phyloP scores from a whole-genome alignment of 2,888 invertebrate genomes.

The Heliconius ethilla region DNA sequence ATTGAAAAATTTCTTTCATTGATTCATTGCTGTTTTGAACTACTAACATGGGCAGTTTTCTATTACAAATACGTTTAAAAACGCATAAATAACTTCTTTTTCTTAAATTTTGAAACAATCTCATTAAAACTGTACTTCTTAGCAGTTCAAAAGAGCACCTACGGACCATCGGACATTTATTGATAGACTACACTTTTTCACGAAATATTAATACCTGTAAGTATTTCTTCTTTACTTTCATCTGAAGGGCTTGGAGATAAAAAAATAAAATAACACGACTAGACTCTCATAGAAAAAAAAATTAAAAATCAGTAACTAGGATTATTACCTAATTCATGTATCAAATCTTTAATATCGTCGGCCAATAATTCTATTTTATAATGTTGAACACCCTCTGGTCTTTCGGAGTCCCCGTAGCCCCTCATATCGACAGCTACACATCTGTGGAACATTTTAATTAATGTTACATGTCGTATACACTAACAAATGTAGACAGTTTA shows the following conservation, averaged over 20 bases:
- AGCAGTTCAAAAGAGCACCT: too few relatives aligned
- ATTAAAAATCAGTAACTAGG: neutral
- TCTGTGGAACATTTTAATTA: constrained; percentile 65
- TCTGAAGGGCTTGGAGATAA: too few relatives aligned
- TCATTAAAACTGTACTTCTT: too few relatives aligned
- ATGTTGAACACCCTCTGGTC: constrained; percentile 73
- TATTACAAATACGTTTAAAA: too few relatives aligned
- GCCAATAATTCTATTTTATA: constrained; percentile 80
- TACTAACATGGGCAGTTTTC: too few relatives aligned
- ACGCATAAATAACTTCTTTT: too few relatives aligned
- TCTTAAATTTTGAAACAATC: too few relatives aligned
- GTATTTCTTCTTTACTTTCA: neutral
- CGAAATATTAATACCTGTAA: neutral
- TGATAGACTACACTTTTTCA: neutral
- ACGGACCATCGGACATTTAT: neutral
- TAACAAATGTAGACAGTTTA: neutral
- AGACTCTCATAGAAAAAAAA: neutral
- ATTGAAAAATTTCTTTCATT: too few relatives aligned
- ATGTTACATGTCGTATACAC: neutral
- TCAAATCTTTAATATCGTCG: constrained; percentile 83
- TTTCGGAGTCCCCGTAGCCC: constrained; percentile 87
- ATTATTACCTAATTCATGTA: constrained; percentile 76
- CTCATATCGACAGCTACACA: constrained; percentile 86
- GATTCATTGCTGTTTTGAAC: too few relatives aligned
- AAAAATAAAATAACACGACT: too few relatives aligned